Conservation (phyloP, 1,140 invertebrate genomes). For the Drosophila orena region DNA sequence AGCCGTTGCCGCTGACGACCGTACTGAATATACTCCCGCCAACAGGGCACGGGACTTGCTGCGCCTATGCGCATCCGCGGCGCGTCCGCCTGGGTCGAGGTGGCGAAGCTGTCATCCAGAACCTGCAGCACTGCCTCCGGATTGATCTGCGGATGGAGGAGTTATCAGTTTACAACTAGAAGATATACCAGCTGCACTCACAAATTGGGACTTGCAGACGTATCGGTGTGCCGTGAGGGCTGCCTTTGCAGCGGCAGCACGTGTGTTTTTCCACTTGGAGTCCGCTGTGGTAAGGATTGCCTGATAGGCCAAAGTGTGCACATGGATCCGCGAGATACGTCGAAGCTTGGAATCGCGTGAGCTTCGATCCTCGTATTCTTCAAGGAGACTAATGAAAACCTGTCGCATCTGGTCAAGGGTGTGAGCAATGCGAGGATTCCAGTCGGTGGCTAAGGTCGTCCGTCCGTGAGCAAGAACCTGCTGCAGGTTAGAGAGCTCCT, state of each 20-base stretch:
- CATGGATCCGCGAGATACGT: constrained; percentile 91
- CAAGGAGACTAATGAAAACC: constrained; percentile 87
- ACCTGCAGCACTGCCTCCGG: constrained; percentile 89
- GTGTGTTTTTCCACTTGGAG: constrained; percentile 90
- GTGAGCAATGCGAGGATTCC: constrained; percentile 91
- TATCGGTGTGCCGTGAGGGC: constrained; percentile 93
- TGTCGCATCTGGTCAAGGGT: constrained; percentile 94
- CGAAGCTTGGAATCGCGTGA: constrained; percentile 75
- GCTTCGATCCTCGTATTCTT: constrained; percentile 55
- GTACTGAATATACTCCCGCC: constrained; percentile 88
- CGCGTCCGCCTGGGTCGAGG: constrained; percentile 86
- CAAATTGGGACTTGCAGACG: constrained; percentile 91
- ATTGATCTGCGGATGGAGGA: constrained; percentile 86
- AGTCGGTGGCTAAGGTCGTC: constrained; percentile 91
- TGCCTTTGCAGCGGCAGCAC: constrained; percentile 93
- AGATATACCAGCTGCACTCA: constrained; percentile 64
- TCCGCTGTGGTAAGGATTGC: constrained; percentile 90
- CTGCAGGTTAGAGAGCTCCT: constrained; percentile 92
- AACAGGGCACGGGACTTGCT: constrained; percentile 92
- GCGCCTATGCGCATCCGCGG: constrained; percentile 88
- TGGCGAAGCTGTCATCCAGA: constrained; percentile 94
- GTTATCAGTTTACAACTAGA: neutral
- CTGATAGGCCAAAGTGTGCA: constrained; percentile 95
- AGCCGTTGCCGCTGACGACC: constrained; percentile 72
- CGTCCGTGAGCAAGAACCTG: constrained; percentile 90